These are phyloP conservation scores for Monochamus saltuarius DNA, from an alignment of 1,140 invertebrate species.

Conservation along the genomic window DNA sequence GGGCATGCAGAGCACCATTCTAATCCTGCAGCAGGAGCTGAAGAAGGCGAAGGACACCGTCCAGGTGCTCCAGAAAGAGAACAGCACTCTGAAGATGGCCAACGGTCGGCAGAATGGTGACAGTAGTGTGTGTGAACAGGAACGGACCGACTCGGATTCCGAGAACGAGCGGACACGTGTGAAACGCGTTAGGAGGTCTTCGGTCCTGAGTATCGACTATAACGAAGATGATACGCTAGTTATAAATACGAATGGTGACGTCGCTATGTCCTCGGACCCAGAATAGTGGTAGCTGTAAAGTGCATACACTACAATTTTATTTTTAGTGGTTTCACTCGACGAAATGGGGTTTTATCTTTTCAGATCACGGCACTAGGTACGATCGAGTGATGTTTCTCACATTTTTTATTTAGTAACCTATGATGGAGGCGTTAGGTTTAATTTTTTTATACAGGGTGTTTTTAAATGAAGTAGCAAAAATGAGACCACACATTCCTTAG, in stretches of 20 bases:
- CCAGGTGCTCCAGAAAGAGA: constrained; percentile 48
- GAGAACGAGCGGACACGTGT: constrained; percentile 56
- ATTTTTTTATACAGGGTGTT: no score
- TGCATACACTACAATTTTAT: constrained; percentile 5
- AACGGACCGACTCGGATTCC: constrained; percentile 55
- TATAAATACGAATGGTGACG: constrained; percentile 59
- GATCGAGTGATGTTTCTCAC: background rate
- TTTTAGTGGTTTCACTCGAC: background rate
- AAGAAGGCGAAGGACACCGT: constrained; percentile 70
- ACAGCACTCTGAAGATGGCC: constrained; percentile 41
- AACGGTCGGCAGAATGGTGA: constrained; percentile 48
- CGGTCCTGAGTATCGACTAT: constrained; percentile 69
- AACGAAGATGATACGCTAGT: constrained; percentile 64
- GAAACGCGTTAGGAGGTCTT: constrained; percentile 66
- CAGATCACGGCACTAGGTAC: background rate
- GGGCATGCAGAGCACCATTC: constrained; percentile 96
- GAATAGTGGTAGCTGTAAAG: constrained; percentile 31
- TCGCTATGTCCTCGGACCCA: constrained; percentile 52
- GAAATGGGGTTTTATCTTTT: background rate
- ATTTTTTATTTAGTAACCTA: no score
- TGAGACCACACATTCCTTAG: no score
- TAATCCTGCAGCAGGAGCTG: constrained; percentile 90
- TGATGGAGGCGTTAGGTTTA: no score
- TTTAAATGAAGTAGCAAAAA: no score
- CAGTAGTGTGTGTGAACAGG: constrained; percentile 48